Conservation (phyloP, 1,140 invertebrate genomes). For the Vanessa tameamea region DNA sequence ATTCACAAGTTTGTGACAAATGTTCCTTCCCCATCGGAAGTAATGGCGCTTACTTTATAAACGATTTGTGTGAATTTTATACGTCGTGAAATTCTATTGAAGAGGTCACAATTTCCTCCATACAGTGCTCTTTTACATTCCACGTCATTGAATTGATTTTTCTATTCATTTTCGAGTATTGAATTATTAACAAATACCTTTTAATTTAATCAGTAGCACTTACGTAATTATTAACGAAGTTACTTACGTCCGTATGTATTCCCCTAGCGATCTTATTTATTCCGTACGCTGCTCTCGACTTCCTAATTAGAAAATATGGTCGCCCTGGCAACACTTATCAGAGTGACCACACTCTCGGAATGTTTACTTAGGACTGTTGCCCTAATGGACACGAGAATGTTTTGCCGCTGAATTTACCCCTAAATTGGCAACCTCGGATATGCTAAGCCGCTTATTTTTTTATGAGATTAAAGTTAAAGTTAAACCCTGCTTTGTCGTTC, state of each 20-base stretch:
- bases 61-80: constrained; percentile 68
- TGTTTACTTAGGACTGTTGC: constrained; percentile 75
- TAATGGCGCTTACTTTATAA: constrained; percentile 73
- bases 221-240: constrained; percentile 21
- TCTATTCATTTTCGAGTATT: not conserved
- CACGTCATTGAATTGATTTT: not conserved
- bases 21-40: constrained; percentile 53
- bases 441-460: constrained; percentile 21
- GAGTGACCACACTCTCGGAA: constrained; percentile 59
- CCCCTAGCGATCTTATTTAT: constrained; percentile 36
- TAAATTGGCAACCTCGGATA: constrained; percentile 58
- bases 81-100: constrained; percentile 67
- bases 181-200: not conserved
- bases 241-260: constrained; percentile 23
- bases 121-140: constrained; percentile 29
- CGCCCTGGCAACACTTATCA: constrained; percentile 66
- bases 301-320: constrained; percentile 62
- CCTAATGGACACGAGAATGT: constrained; percentile 69
- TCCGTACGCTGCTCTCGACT: constrained; percentile 30
- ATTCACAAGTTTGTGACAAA: constrained; percentile 49
- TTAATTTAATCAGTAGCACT: constrained; percentile 11
- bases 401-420: constrained; percentile 47
- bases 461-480: constrained; percentile 2
- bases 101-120: constrained; percentile 57
- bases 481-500: not conserved